phyloP scores from a whole-genome alignment of 2,888 invertebrate genomes.

The Phorcus lineatus region DNA sequence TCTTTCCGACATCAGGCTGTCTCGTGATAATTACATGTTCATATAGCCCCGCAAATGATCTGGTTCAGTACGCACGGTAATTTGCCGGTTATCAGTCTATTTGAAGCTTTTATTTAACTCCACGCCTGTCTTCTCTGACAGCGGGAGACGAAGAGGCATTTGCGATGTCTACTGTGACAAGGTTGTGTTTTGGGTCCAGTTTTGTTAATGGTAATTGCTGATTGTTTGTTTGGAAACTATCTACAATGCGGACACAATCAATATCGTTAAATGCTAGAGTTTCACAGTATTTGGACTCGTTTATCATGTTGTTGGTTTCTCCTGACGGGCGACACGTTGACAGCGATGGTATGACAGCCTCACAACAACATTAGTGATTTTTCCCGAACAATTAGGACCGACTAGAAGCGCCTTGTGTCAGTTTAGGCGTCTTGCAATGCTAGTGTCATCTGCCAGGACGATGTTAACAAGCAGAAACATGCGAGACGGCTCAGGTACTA shows the following conservation, averaged over 20 bases:
- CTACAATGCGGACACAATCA: not conserved
- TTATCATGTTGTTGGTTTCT: conserved; percentile 3
- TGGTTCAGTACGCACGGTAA: not conserved
- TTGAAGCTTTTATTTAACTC: not conserved
- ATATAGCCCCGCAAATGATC: conserved; percentile 2
- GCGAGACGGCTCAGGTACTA: not conserved
- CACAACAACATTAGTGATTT: too few species aligned
- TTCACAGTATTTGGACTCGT: not conserved
- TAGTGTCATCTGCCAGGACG: not conserved
- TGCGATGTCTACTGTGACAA: not conserved
- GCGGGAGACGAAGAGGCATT: not conserved
- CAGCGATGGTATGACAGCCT: too few species aligned
- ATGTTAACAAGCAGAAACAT: not conserved
- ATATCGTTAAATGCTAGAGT: not conserved
- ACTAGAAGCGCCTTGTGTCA: too few species aligned
- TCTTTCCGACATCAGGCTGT: not conserved
- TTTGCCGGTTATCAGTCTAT: conserved; percentile 15
- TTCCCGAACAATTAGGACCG: too few species aligned
- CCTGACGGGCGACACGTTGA: not conserved
- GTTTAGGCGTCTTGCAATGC: too few species aligned
- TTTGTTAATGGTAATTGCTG: conserved; percentile 13
- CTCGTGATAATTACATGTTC: conserved; percentile 12
- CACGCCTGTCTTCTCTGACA: not conserved
- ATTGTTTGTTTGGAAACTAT: conserved; percentile 3
- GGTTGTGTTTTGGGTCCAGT: not conserved